These are phyloP conservation scores for Fringilla coelebs DNA, from an alignment of 2,797 vertebrate genomes.

Conservation along the genomic window DNA sequence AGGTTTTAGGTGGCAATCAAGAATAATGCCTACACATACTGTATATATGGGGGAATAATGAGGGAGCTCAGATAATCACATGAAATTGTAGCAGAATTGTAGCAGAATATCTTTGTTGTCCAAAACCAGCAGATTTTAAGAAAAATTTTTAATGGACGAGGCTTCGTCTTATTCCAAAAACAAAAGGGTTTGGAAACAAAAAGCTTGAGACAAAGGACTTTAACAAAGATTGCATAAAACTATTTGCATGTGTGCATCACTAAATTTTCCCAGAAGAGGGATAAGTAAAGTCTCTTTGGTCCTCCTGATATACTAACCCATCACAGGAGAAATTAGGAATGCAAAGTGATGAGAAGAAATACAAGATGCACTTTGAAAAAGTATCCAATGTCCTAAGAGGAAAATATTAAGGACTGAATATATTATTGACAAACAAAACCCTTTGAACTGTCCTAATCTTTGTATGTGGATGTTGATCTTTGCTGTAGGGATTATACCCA, in stretches of 20 bases:
- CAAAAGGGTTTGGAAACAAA: background rate
- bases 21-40: background rate
- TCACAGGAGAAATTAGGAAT: background rate
- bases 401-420: conserved; percentile 13
- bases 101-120: background rate
- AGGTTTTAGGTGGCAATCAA: background rate
- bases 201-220: background rate
- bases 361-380: background rate
- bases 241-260: background rate
- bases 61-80: background rate
- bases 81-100: background rate
- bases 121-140: background rate
- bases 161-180: background rate
- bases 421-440: background rate
- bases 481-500: background rate
- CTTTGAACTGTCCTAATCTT: background rate
- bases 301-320: background rate
- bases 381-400: background rate
- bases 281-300: background rate
- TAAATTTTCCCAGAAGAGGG: background rate
- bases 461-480: background rate
- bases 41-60: background rate
- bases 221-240: background rate
- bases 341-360: background rate
- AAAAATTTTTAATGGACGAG: background rate